Base-by-base conservation (phyloP, 2,113 vertebrate species). In the Vanacampus margaritifer region DNA sequence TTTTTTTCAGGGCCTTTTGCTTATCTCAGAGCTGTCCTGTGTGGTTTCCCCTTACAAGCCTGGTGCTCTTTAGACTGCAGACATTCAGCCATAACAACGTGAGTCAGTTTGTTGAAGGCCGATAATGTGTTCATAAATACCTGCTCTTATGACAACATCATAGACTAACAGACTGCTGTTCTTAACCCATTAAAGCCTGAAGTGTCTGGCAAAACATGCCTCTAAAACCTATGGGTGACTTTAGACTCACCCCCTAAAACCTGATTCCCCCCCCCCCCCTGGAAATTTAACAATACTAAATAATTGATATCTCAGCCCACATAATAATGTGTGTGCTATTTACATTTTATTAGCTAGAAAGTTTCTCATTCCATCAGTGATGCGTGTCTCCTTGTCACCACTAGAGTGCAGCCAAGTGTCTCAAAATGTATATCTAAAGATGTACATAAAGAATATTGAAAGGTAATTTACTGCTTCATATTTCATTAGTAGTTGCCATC, bases 381-480 rank as follows among this genome's bases (percentile, higher is more conserved):
- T 43, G 13, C 7, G 37, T 43, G 75, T 67, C 46, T 61, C 53
- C 24, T 13, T 64, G 32, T 72, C 59, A 64, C 81, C 89, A 90
- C 78, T 76, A 86, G 90, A 85, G 83, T 65, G 88, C 89, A 88
- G 56, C 24, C 63, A 80, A 43, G 78, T 66, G 59, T 75, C 51
- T 73, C 59, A 11, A 68, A 59, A 45, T 17, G 6, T 10, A 11
- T 46, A 8, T 32, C 28, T 32, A 12, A 59, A 23, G 41, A 62
- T 14, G 32, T 63, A 43, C 13, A n/a, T 13, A 21, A 32, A 57
- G 9, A 19, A 5, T 9, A 39, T 10, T 10, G 39, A 45, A 45
- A 16, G 3, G 43, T 10, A 50, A n/a, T 51, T 51, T 23, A 53
- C 45, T 23, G 24, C 35, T 67, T 13, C 3, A 21, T 10, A 5